Base-by-base conservation (phyloP, 1,140 invertebrate genomes). In the Zophobas morio region DNA sequence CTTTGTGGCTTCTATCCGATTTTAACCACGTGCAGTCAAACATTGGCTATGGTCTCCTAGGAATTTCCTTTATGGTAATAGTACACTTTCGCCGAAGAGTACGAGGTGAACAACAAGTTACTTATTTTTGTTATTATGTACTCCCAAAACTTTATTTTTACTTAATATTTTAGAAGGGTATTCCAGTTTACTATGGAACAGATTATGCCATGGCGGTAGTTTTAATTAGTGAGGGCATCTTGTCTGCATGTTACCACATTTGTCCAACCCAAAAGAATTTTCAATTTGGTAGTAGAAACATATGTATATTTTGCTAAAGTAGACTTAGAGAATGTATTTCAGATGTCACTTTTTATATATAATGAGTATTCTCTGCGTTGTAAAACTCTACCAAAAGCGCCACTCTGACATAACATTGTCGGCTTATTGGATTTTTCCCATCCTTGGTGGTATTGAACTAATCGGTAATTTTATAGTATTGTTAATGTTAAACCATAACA, bases 1-100 rank as follows among this genome's bases (percentile, higher is more conserved):
- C 94, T 1, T 86, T 95, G 1, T 89, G 90, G 53, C 84, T 90
- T 2, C 85, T 94, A 34, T 93, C 90, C 33, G 94, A 96, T 83
- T 95, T 95, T 83, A 95, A 95, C 88, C 96, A 96, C 85, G 91
- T 97, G 35, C 97, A 92, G 84, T 96, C 95, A 1, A 98, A 98
- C 86, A 90, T 96, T 78, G 95, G 95, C 0, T 98, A 98, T 82
- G 86, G 97, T n/a, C 83, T 96, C 60, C 89, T 97, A 0, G 96
- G 96, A 0, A 76, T 89, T 0, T 82, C 36, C 6, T 34, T 73
- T 79, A 79, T 42, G 51, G 84, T 89, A 39, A 87, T 92, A 53
- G 92, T 91, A 5, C 89, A 89, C 37, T 87, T 88, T 74, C 88
- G 90, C 80, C 89, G 91, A 57, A 82, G 84, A 20, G 20, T 20